Evolutionary conservation across 2,888 invertebrate species (phyloP), one percentile per base, ranked within the genome.

Genomic region (Drosophila mayaguana): DNA sequence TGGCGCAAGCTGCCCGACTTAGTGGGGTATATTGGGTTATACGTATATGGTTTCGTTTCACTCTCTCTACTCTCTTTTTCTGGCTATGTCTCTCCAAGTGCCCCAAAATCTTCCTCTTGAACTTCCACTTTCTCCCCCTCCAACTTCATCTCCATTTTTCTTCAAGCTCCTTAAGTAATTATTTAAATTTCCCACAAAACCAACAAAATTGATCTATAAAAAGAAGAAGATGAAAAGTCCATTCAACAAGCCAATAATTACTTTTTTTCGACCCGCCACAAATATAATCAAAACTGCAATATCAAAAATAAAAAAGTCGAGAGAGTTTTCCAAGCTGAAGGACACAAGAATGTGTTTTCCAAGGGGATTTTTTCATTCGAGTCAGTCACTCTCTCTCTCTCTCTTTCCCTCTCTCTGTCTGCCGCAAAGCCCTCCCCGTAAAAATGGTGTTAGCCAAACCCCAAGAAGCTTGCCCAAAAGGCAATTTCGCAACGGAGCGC

Each of bases 401-500:
- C 32, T 32, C n/a, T 18, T 32, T 50, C 28, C 22, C 8, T 9
- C 36, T 20, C 51, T 22, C 16, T 36, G 20, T 16, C 20, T 16
- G 16, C 7, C 18, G 50, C 7, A 25, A 54, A 54, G 42, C 20
- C 55, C 55, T 16, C 43, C 22, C 43, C 40, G 54, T 54, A 34
- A 40, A 55, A 42, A 28, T 18, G 54, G 56, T 54, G 40, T 54
- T n/a, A 54, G 25, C 40, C 40, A 40, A 40, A 22, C 36, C 53
- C 36, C 38, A 53, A 53, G 32, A 56, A 56, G 56, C 46, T 61
- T 67, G 67, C 48, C 67, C 80, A 67, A 76, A 77, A 80, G 77
- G 73, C 80, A 80, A 80, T 79, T 79, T 79, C 77, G 79, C 77
- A 79, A 74, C 77, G 78, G 69, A 76, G 63, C 69, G 63, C 80